Base-by-base conservation (phyloP, 2,797 vertebrate species). In the Psittacula echo region DNA sequence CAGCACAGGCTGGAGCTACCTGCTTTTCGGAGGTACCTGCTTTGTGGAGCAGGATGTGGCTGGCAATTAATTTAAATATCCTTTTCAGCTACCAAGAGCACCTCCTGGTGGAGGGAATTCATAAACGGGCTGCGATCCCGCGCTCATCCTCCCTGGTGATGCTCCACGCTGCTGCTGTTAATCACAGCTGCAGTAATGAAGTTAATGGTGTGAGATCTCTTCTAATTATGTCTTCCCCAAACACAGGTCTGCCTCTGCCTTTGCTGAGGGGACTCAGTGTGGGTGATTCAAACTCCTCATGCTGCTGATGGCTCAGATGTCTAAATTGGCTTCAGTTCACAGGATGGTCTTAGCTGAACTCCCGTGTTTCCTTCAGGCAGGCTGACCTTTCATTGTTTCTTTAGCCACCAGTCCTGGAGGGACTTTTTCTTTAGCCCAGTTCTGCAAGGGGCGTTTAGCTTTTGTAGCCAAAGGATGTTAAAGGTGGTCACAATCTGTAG, bases 111-210 rank as follows among this genome's bases (percentile, higher is more conserved):
- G 19, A 30, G 27, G 67, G 71, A 67, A 72, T 56, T 85, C 32
- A 44, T 42, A 0, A 7, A 26, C 0, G 0, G 85, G 70, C 70
- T 75, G 67, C 48, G 56, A 92, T 85, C 50, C 30, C 0, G 0
- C 39, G 60, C 76, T 85, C 65, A 5, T 50, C 68, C 87, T 88
- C 79, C 79, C 93, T 71, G 61, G 67, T 2, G 30, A n/a, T 50
- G 78, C 64, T 90, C 61, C 93, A 67, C 6, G 1, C 88, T 76
- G 67, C 85, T 83, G 73, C 89, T 78, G 23, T 95, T 95, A 94
- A 89, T 95, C 91, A 95, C 26, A 4, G 81, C 93, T 85, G 58
- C 91, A 82, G 66, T 88, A 92, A 94, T 66, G 78, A 92, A 89
- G 65, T 78, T 78, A 94, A 94, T 75, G 95, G 47, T 68, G 81